Evolutionary conservation across 2,113 vertebrate species (phyloP), one percentile per base, ranked within the genome.

Genomic region (Strix aluco): DNA sequence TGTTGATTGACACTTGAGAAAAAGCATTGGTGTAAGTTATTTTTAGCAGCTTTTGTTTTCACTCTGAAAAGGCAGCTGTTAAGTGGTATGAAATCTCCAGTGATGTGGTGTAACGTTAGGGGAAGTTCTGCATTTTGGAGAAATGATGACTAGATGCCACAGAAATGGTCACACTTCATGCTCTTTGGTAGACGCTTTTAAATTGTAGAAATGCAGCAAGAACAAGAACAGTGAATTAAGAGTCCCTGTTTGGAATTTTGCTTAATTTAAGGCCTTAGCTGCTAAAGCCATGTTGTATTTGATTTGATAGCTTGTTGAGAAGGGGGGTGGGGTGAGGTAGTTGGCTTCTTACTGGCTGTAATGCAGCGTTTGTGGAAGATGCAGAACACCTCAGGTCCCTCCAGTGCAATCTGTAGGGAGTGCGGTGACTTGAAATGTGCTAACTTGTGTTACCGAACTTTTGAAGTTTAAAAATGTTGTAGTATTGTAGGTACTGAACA

Each of bases 1-100:
- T 66, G 44, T 19, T 86, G 91, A 81, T 78, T 65, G 89, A 69
- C 91, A 73, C 58, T 90, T 32, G 44, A 79, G 86, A 57, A 85
- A 42, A 91, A 89, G 58, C 86, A 63, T 29, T 20, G 38, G 62
- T 79, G 10, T 26, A 5, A 54, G 95, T 80, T 97, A 96, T 94
- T 95, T 92, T 97, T 95, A 94, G 92, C 58, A 63, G 71, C 80
- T 94, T 95, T 94, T 96, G 71, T 90, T 97, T 94, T 91, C 52
- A 26, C 42, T 65, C 79, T 72, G 3, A 14, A 92, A 84, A 93
- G 51, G 88, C 94, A 89, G 89, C 88, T 86, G 89, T 32, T 79
- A 67, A 63, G 51, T 83, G 59, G 54, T 75, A 42, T 63, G 88
- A 72, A 51, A 51, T 90, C 86, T 88, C 59, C 78, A 87, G 67